phyloP scores from a whole-genome alignment of 2,113 vertebrate species.

The Oryzias melastigma region DNA sequence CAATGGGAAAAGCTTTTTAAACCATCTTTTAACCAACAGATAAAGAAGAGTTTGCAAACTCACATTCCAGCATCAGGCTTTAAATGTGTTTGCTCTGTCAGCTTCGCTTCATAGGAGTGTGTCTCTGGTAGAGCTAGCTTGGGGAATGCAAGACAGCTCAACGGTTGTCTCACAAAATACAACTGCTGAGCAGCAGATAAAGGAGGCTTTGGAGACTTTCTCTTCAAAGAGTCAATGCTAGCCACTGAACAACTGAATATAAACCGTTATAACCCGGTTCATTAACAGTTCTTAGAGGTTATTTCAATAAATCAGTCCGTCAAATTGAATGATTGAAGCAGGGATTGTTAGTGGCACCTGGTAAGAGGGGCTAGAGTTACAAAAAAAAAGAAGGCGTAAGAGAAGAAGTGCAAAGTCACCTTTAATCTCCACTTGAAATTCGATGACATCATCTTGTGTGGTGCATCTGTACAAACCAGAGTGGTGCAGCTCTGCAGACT shows the following conservation, averaged over 20 bases:
- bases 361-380: conserved; percentile 58
- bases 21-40: conserved; percentile 75
- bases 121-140: conserved; percentile 69
- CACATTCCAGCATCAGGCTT: conserved; percentile 76
- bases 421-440: conserved; percentile 81
- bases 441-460: conserved; percentile 74
- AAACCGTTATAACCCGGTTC: conserved; percentile 22
- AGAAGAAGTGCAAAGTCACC: conserved; percentile 74
- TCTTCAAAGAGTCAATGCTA: conserved; percentile 35
- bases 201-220: conserved; percentile 40
- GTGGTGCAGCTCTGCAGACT: conserved; percentile 70
- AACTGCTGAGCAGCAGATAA: conserved; percentile 45
- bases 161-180: conserved; percentile 49
- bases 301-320: conserved; percentile 39
- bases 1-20: conserved; percentile 49
- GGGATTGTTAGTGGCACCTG: conserved; percentile 66
- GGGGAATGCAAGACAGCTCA: conserved; percentile 67
- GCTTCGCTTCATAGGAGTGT: conserved; percentile 65
- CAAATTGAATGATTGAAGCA: conserved; percentile 59
- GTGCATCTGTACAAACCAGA: conserved; percentile 78
- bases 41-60: conserved; percentile 71
- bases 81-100: conserved; percentile 71
- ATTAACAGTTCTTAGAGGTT: conserved; percentile 36
- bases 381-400: conserved; percentile 42
- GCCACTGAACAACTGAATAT: conserved; percentile 28